Evolutionary conservation across 2,797 vertebrate genomes (phyloP).

Genomic region (Gallinago nigripennis): DNA sequence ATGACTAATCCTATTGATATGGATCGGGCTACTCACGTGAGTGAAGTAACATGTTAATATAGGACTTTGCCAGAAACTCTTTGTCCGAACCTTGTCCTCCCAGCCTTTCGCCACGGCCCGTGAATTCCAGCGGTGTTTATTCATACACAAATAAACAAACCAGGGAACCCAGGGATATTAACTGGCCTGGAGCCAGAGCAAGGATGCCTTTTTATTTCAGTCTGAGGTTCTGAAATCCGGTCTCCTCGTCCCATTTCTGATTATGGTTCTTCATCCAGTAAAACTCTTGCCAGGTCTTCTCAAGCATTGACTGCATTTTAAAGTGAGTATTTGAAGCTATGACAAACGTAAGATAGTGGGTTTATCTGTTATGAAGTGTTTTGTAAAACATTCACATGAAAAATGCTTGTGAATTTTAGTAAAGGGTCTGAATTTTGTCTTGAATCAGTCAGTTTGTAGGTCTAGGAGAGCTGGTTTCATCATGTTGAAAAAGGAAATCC

Average conservation of each 20-base stretch:
- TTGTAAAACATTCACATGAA: not conserved
- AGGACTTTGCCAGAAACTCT: not conserved
- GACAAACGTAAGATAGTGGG: not conserved
- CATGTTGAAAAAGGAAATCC: conserved; percentile 45
- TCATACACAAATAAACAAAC: conserved; percentile 33
- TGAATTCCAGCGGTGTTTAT: not conserved
- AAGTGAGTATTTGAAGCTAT: not conserved
- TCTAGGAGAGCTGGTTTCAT: conserved; percentile 14
- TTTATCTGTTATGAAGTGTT: conserved; percentile 18
- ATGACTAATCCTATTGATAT: conserved; percentile 1
- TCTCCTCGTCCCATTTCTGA: not conserved
- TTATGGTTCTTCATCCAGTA: not conserved
- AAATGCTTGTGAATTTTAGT: not conserved
- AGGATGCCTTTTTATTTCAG: not conserved
- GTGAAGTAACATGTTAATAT: not conserved
- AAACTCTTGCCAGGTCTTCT: not conserved
- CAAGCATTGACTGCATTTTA: not conserved
- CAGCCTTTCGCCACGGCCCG: not conserved
- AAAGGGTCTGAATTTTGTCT: conserved; percentile 22
- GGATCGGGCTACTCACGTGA: not conserved
- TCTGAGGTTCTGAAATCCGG: not conserved
- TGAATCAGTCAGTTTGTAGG: not conserved
- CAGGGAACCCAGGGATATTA: not conserved
- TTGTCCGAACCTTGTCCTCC: not conserved
- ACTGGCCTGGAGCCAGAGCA: not conserved